phyloP scores from a whole-genome alignment of 2,113 vertebrate genomes.

The Laticauda colubrina region DNA sequence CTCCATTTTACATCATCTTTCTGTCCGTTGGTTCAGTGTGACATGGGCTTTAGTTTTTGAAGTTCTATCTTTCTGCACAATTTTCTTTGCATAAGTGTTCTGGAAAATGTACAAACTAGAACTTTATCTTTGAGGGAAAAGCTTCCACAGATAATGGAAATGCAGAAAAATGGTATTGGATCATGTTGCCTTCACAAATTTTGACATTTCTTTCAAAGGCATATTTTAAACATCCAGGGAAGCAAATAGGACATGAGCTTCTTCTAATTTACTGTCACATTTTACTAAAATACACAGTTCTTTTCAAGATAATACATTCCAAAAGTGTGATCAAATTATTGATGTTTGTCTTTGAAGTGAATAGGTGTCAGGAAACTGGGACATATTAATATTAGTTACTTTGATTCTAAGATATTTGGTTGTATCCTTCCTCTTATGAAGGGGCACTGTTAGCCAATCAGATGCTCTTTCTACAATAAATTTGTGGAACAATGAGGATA shows the following conservation, averaged over 20 bases:
- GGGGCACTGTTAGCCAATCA: neutral
- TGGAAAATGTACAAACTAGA: neutral
- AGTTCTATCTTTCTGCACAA: neutral
- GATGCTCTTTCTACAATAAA: neutral
- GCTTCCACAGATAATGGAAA: neutral
- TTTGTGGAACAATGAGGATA: neutral
- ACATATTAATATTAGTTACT: neutral
- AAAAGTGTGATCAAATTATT: slow-evolving; percentile 26
- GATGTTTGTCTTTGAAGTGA: neutral
- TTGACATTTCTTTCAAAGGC: neutral
- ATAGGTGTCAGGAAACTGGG: accelerated
- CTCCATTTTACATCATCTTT: too few species aligned
- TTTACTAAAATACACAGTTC: neutral
- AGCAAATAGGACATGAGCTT: accelerated
- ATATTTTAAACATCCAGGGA: accelerated
- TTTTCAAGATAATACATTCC: accelerated
- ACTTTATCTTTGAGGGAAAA: accelerated
- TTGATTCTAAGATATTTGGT: neutral
- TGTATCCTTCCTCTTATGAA: neutral
- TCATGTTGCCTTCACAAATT: accelerated
- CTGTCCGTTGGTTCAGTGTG: too few species aligned
- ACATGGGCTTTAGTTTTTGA: neutral
- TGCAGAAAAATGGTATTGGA: neutral
- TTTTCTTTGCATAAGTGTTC: neutral
- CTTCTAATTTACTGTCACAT: neutral